phyloP scores from a whole-genome alignment of 2,888 invertebrate species.

The Biston betularia region DNA sequence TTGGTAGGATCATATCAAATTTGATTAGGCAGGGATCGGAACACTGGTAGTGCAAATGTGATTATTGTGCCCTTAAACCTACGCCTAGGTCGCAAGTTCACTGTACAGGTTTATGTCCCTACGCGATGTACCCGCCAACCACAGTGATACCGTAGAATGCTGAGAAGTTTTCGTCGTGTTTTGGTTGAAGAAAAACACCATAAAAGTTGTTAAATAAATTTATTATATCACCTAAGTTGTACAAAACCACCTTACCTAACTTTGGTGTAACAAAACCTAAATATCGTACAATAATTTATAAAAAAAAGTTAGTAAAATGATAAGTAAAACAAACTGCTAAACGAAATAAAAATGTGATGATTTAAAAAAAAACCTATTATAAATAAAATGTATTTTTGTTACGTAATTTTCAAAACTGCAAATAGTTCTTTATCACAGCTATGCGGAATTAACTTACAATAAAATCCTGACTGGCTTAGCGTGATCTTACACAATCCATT shows the following conservation, averaged over 20 bases:
- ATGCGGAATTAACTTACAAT: neutral
- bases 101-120: no score
- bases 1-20: no score
- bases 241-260: conserved; percentile 22
- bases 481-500: no score
- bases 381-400: neutral
- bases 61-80: no score
- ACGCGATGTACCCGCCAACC: no score
- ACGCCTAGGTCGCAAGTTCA: no score
- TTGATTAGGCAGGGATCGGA: no score
- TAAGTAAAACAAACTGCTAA: neutral
- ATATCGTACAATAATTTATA: conserved; percentile 3
- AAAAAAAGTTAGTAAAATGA: neutral
- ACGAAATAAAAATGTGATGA: no score
- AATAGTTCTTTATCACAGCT: conserved; percentile 7
- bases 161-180: neutral
- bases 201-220: conserved; percentile 4
- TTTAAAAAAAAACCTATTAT: neutral
- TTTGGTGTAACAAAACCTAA: conserved; percentile 17
- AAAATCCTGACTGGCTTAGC: neutral
- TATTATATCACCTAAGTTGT: conserved; percentile 24
- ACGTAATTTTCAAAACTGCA: neutral
- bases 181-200: neutral
- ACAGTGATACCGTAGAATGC: no score
- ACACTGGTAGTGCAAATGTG: no score